Base-by-base conservation (phyloP, 92 coral and sea anemone species). In the Scolanthus callimorphus region DNA sequence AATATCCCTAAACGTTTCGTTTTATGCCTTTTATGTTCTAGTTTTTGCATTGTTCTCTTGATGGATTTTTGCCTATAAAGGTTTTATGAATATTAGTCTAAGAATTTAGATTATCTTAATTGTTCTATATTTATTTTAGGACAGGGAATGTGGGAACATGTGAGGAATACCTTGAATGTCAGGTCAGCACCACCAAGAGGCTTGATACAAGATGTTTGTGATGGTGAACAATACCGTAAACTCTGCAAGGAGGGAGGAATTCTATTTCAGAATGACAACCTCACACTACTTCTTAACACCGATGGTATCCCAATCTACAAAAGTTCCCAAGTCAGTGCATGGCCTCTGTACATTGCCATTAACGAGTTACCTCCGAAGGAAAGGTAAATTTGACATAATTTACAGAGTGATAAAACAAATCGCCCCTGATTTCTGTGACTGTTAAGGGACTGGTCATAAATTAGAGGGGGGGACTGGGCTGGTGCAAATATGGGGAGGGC, bases 281-380 rank as follows among this genome's bases (percentile, higher is more conserved):
- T 79, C 37, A 69, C 59, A 31, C 24, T 70, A 17, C 37, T 77
- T 11, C 69, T 77, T 25, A 82, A 82, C 45, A 82, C 89, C 26
- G 89, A 82, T 48, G 78, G 89, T n/a, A 60, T 70, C 19, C 79
- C 83, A 0, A 59, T 80, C 11, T 73, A 55, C 38, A 73, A 73
- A 29, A 71, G 80, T 51, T 65, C 81, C n/a, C 73, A 67, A 27
- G 45, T 80, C 11, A 57, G 56, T 19, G 59, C 76, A 2, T 68
- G 83, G 83, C 79, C 83, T 2, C 45, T 76, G 20, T 82, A 65
- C 39, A 59, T 82, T 24, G 64, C 64, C 0, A 51, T 75, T 12
- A 82, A 82, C 49, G 83, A 76, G 52, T 66, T 80, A 15, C 87
- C 77, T 0, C 67, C 76, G 11, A 52, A 31, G 11, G 77, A 70